Evolutionary conservation across 2,888 invertebrate species (phyloP), one percentile per base, ranked within the genome.

Genomic region (Tenthredo amoena): DNA sequence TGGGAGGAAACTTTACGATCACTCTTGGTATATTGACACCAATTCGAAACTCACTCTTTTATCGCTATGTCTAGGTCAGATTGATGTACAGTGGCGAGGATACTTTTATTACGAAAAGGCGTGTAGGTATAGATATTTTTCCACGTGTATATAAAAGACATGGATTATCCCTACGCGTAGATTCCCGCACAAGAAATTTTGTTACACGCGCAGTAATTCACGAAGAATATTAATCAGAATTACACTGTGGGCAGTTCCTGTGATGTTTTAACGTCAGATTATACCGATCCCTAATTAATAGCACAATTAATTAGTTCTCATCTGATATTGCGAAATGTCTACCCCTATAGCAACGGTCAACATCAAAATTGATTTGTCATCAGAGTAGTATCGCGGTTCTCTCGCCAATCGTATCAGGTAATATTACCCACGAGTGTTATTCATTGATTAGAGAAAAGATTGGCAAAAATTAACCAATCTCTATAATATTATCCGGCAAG

Each of bases 231-330:
- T 81, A 81, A 81, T 81, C 62, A 62, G 62, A 37, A 62, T 81
- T 62, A 81, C 34, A 26, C 12, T 40, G 58, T 40, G 81, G 40
- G 12, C 7, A 15, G 40, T 62, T 9, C 37, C 40, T 2, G 18
- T 81, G 21, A 81, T 81, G 62, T 81, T 81, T 62, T 62, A 81
- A 5, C 15, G 40, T 62, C 79, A 37, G 79, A 81, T 81, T 81
- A 81, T 81, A 62, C 62, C 6, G 62, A 81, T 7, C 62, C 62
- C 9, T 62, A 62, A 81, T 81, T 81, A 21, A 58, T 81, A 40
- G 40, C 81, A 15, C 40, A 62, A 62, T 37, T 62, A 81, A 81
- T 81, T 81, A 81, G 62, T 21, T 7, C 18, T 21, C 40, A 62
- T 81, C 9, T 40, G 62, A 62, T 81, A 62, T 37, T 18, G 26